Percentiles rank a stretch among this genome's conserved stretches.
Conservation (phyloP, 2,888 invertebrate species). For the Chamaedrilus cognettii region DNA sequence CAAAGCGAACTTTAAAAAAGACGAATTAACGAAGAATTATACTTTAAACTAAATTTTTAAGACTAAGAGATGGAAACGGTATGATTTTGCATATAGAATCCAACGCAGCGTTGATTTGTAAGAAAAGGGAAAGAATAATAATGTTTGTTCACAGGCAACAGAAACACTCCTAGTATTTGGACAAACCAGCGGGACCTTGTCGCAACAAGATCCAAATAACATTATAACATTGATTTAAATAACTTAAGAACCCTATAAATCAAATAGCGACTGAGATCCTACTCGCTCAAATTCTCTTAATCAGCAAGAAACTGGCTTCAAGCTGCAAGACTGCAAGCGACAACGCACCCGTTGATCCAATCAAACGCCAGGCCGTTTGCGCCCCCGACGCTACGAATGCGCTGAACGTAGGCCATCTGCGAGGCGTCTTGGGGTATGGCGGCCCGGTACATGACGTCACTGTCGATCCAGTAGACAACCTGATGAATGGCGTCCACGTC, state of each 20-base stretch:
- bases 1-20: too few relatives aligned
- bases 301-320: not conserved
- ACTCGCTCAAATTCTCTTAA: not conserved
- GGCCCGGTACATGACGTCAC: not conserved
- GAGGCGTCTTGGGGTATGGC: constrained; percentile 6
- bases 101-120: too few relatives aligned
- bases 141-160: too few relatives aligned
- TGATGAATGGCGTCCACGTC: constrained; percentile 15
- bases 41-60: too few relatives aligned
- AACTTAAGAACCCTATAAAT: too few relatives aligned
- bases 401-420: constrained; percentile 6
- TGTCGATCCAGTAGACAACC: constrained; percentile 17
- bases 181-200: too few relatives aligned
- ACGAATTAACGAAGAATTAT: too few relatives aligned
- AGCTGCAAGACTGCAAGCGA: not conserved
- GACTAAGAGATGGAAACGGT: too few relatives aligned
- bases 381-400: not conserved
- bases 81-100: too few relatives aligned
- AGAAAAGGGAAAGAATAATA: too few relatives aligned
- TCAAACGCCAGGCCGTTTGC: constrained; percentile 8
- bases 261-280: not conserved
- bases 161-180: not conserved
- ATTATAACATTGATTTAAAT: too few relatives aligned
- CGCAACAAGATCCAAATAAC: too few relatives aligned
- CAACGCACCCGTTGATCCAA: constrained; percentile 4